phyloP scores from a whole-genome alignment of 2,113 vertebrate species.

The Turnix velox region DNA sequence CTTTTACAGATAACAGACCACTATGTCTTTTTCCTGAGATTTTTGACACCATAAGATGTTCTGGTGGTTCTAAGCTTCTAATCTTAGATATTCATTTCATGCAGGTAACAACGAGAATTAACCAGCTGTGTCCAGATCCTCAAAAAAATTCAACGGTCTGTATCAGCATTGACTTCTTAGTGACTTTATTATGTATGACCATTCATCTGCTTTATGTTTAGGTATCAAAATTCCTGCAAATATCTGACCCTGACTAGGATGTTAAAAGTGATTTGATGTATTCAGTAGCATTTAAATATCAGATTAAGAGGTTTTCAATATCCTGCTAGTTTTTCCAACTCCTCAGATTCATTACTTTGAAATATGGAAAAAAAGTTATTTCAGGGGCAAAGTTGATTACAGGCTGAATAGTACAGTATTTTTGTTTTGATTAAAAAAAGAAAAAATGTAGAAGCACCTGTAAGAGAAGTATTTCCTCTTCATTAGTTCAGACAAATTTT shows the following conservation, averaged over 20 bases:
- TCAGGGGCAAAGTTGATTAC: neutral
- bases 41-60: neutral
- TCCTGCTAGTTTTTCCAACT: neutral
- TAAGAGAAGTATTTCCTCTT: neutral
- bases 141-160: neutral
- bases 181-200: neutral
- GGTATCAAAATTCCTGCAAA: neutral
- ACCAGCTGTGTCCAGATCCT: neutral
- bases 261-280: neutral
- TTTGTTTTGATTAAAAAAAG: neutral
- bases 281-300: neutral
- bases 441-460: neutral
- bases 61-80: no score
- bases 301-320: neutral
- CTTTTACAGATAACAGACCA: neutral
- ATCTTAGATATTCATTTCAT: neutral
- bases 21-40: neutral
- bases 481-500: neutral
- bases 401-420: neutral
- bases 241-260: neutral
- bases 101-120: neutral
- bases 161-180: neutral
- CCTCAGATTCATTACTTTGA: neutral
- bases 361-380: neutral
- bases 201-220: neutral